phyloP scores from a whole-genome alignment of 2,888 invertebrate genomes.

The Limnephilus rhombicus region DNA sequence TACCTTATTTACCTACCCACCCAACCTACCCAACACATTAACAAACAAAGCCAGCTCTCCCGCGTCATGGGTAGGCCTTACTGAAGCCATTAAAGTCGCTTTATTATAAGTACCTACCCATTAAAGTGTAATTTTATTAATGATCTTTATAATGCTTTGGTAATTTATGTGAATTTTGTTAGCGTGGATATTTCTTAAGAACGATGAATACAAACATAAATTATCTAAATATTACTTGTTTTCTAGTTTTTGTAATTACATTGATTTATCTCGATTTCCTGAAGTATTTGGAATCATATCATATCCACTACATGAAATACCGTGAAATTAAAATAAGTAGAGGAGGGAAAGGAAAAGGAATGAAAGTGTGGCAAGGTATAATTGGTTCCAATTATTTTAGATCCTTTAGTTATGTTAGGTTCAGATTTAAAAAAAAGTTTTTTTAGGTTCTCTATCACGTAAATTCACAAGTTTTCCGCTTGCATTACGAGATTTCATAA shows the following conservation, averaged over 20 bases:
- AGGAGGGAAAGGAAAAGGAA: neutral
- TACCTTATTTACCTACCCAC: neutral
- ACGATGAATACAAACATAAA: neutral
- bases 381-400: too few relatives aligned
- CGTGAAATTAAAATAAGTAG: neutral
- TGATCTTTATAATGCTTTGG: neutral
- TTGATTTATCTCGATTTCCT: too few relatives aligned
- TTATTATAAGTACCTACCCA: neutral
- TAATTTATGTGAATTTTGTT: neutral
- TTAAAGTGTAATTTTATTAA: neutral
- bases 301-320: neutral
- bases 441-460: too few relatives aligned
- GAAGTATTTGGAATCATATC: too few relatives aligned
- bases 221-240: neutral
- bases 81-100: neutral
- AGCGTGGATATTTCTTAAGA: neutral
- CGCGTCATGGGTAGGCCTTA: neutral
- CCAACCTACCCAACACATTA: slow-evolving; percentile 13
- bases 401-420: too few relatives aligned
- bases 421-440: too few relatives aligned
- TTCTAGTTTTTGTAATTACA: neutral
- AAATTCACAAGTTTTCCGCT: too few relatives aligned
- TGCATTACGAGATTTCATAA: too few relatives aligned
- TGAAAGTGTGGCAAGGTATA: neutral
- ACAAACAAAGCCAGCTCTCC: neutral